phyloP scores from a whole-genome alignment of 2,113 vertebrate genomes.

The Dasypus novemcinctus region DNA sequence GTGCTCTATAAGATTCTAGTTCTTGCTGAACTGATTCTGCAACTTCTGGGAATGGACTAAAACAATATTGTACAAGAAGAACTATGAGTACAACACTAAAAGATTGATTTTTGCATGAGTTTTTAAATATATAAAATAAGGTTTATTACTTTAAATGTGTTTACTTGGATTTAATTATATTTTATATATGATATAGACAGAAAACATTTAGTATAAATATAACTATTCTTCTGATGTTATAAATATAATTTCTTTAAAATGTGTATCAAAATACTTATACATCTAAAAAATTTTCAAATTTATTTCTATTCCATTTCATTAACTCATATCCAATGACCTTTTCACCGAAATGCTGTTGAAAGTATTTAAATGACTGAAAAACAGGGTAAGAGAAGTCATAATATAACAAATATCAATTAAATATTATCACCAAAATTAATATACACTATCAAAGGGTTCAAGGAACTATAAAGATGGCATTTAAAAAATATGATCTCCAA shows the following conservation, averaged over 20 bases:
- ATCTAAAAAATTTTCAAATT: constrained; percentile 36
- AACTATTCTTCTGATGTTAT: not conserved
- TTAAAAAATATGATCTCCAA: not conserved
- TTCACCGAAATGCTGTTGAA: not conserved
- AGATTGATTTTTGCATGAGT: not conserved
- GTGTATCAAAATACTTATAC: not conserved
- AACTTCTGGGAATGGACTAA: constrained; percentile 97
- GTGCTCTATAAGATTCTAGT: constrained; percentile 93
- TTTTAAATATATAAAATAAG: constrained; percentile 29
- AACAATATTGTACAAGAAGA: constrained; percentile 65
- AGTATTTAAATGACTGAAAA: constrained; percentile 44
- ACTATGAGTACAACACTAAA: constrained; percentile 59
- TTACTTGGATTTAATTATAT: constrained; percentile 3
- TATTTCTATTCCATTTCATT: constrained; percentile 53
- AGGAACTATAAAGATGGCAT: not conserved
- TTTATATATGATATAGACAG: not conserved
- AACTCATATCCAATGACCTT: constrained; percentile 11
- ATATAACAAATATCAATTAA: not conserved
- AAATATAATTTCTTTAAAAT: constrained; percentile 40
- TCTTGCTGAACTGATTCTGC: constrained; percentile 98
- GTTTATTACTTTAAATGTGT: not conserved
- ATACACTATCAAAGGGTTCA: not conserved
- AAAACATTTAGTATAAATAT: constrained; percentile 25
- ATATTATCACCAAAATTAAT: constrained; percentile 9
- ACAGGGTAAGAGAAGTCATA: not conserved